Percentiles rank a stretch among this genome's conserved stretches.
phyloP scores from a whole-genome alignment of 2,113 vertebrate species.

The Uria lomvia region DNA sequence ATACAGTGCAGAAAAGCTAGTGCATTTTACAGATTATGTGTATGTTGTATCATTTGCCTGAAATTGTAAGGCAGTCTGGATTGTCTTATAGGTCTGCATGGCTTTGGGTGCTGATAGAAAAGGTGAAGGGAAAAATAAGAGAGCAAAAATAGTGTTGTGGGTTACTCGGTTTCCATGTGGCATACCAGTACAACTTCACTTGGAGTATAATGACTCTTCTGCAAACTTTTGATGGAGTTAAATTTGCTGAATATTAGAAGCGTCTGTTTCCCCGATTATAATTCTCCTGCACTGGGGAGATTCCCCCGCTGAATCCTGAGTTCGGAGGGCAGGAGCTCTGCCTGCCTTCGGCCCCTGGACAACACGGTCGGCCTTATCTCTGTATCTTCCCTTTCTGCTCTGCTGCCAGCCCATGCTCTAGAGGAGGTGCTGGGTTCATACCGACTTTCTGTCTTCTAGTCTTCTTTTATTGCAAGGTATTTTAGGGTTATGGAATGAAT shows the following conservation, averaged over 20 bases:
- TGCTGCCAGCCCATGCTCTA: neutral
- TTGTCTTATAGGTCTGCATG: neutral
- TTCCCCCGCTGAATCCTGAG: neutral
- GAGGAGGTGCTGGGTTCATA: neutral
- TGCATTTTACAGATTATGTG: neutral
- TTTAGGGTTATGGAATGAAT: neutral
- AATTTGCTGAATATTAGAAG: neutral
- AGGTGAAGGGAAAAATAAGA: neutral
- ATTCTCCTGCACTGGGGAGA: neutral
- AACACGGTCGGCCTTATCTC: accelerated
- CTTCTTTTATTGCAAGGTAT: neutral
- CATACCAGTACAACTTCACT: neutral
- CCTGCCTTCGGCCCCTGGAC: neutral
- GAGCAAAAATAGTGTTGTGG: neutral
- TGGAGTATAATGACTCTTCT: neutral
- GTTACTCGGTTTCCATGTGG: neutral
- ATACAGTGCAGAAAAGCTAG: neutral
- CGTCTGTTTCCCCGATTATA: neutral
- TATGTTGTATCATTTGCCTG: neutral
- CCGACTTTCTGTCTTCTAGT: neutral
- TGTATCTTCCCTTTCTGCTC: neutral
- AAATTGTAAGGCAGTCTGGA: neutral
- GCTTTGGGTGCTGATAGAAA: neutral
- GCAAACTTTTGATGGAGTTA: neutral
- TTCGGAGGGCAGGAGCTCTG: neutral